These are phyloP conservation scores for Gymnopithys bicolor DNA, from an alignment of 2,797 vertebrate genomes.

Conservation along the genomic window DNA sequence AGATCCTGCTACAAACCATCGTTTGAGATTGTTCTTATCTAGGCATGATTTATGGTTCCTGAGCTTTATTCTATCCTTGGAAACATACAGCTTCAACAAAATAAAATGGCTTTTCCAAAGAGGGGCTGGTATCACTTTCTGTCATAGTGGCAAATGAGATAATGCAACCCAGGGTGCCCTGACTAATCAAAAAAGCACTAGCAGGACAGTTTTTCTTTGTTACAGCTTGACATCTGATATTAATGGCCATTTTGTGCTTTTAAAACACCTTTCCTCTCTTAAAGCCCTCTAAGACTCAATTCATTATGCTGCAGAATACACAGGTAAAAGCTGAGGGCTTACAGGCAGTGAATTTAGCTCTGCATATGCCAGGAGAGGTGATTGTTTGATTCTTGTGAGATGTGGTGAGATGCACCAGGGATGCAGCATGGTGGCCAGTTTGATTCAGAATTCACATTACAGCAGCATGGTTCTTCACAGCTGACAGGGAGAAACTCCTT, in stretches of 20 bases:
- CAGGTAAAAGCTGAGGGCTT: background rate
- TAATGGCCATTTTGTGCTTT: background rate
- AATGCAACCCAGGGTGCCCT: background rate
- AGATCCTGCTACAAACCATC: background rate
- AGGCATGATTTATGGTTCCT: constrained; percentile 31
- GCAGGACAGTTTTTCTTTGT: background rate
- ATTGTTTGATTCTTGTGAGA: background rate
- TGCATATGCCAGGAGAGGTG: background rate
- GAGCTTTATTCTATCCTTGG: constrained; percentile 15
- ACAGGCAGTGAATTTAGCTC: background rate
- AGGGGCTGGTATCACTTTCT: background rate
- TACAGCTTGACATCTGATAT: background rate
- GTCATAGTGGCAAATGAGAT: background rate
- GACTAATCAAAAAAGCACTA: background rate
- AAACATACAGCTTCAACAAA: background rate
- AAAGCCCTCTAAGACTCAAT: background rate
- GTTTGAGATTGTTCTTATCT: background rate
- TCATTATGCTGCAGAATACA: background rate
- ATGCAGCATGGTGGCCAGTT: background rate
- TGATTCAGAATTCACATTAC: background rate
- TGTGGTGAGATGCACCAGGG: background rate
- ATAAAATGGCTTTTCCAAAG: constrained; percentile 56
- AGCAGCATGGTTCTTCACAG: background rate
- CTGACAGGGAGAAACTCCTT: background rate
- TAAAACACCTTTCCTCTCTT: background rate